Conservation (phyloP, 2,888 invertebrate species). For the Malachius bipustulatus region DNA sequence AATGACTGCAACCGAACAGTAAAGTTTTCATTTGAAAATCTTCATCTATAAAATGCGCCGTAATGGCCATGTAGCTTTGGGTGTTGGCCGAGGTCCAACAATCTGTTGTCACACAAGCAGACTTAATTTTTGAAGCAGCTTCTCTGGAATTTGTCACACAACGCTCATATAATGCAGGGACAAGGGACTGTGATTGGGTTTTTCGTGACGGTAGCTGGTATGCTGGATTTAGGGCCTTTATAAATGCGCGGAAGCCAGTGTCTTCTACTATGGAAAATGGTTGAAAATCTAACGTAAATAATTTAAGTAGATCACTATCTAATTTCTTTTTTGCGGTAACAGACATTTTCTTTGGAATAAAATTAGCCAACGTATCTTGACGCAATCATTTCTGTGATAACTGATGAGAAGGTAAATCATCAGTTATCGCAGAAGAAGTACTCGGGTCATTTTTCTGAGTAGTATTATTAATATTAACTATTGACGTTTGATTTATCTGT, state of each 20-base stretch:
- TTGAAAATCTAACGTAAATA: conserved; percentile 18
- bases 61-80: conserved; percentile 21
- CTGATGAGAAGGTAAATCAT: too few relatives aligned
- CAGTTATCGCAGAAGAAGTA: too few relatives aligned
- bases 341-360: too few relatives aligned
- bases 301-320: conserved; percentile 12
- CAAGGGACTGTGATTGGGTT: conserved; percentile 15
- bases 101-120: too few relatives aligned
- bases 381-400: too few relatives aligned
- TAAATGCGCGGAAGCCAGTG: conserved; percentile 16
- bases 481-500: too few relatives aligned
- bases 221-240: conserved; percentile 16
- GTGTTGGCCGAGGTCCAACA: conserved; percentile 22
- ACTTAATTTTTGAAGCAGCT: too few relatives aligned
- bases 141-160: conserved; percentile 9
- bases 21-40: conserved; percentile 20
- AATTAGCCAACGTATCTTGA: too few relatives aligned
- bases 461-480: too few relatives aligned
- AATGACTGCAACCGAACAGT: conserved; percentile 18
- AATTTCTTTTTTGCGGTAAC: too few relatives aligned
- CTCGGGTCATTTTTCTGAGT: too few relatives aligned
- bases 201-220: conserved; percentile 17
- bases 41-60: conserved; percentile 19
- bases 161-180: conserved; percentile 14
- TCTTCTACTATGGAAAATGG: conserved; percentile 20